Percentiles rank a stretch among this genome's conserved stretches.
phyloP scores from a whole-genome alignment of 2,888 invertebrate genomes.

The Perizoma affinitatum region DNA sequence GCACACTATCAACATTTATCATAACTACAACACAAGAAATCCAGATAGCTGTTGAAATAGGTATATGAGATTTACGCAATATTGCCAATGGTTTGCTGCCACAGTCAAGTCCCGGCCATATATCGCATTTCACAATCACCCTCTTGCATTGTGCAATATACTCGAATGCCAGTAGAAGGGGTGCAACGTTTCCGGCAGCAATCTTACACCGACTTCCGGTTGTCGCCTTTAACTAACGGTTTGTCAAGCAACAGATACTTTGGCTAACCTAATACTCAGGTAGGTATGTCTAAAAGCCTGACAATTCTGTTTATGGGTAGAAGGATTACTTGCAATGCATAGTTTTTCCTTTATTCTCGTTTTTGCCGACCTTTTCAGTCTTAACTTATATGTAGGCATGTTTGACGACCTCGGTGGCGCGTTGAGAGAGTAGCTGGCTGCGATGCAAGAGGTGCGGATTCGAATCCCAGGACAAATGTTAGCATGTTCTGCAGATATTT shows the following conservation, averaged over 20 bases:
- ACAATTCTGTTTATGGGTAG: background rate
- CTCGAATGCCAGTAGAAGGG: constrained; percentile 51
- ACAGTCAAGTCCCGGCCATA: constrained; percentile 27
- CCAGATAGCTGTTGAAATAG: no score
- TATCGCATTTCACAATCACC: constrained; percentile 40
- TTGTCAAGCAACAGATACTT: constrained; percentile 27
- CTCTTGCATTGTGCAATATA: constrained; percentile 51
- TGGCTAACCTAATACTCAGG: background rate
- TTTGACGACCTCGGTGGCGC: no score
- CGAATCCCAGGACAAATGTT: no score
- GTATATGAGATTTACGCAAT: constrained; percentile 5
- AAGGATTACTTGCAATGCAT: no score
- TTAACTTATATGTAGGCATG: no score
- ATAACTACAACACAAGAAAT: no score
- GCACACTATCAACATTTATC: no score
- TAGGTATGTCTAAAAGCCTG: background rate
- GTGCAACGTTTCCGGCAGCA: constrained; percentile 69
- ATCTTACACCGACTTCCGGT: constrained; percentile 76
- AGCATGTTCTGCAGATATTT: no score
- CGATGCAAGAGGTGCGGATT: no score
- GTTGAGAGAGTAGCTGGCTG: no score
- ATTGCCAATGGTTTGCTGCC: constrained; percentile 13
- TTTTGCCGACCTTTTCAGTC: no score
- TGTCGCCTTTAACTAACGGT: constrained; percentile 35
- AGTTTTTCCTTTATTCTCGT: no score